phyloP scores from a whole-genome alignment of 2,797 vertebrate species.

The Parauchenoglanis punctatus region DNA sequence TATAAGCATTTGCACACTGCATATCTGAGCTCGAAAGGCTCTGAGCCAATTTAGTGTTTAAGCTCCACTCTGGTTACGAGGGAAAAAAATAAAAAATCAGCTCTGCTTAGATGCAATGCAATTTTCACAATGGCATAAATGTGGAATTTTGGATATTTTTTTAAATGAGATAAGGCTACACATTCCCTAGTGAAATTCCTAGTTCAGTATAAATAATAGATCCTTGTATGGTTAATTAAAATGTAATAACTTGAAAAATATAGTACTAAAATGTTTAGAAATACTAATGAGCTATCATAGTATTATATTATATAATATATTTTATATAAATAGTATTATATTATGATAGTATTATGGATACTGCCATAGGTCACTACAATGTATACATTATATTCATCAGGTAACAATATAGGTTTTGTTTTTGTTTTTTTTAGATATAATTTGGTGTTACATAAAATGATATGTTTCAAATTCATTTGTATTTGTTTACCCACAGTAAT shows the following conservation, averaged over 20 bases:
- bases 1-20: conserved; percentile 33
- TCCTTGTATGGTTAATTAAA: neutral
- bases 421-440: neutral
- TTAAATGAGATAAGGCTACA: neutral
- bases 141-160: neutral
- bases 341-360: no score
- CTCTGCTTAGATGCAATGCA: neutral
- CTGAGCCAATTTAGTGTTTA: conserved; percentile 15
- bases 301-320: neutral
- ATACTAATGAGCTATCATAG: neutral
- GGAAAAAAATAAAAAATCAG: neutral
- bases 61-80: neutral
- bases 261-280: neutral
- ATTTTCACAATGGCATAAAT: neutral
- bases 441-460: neutral
- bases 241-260: neutral
- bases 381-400: neutral
- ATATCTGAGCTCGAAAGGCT: conserved; percentile 34
- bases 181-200: neutral
- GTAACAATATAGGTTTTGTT: neutral
- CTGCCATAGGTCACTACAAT: neutral
- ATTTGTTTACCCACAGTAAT: neutral
- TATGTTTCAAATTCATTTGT: neutral
- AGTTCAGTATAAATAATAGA: neutral
- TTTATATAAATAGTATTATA: no score